Evolutionary conservation across 2,797 vertebrate species (phyloP), one percentile per base, ranked within the genome.

Genomic region (Botia almorhae): DNA sequence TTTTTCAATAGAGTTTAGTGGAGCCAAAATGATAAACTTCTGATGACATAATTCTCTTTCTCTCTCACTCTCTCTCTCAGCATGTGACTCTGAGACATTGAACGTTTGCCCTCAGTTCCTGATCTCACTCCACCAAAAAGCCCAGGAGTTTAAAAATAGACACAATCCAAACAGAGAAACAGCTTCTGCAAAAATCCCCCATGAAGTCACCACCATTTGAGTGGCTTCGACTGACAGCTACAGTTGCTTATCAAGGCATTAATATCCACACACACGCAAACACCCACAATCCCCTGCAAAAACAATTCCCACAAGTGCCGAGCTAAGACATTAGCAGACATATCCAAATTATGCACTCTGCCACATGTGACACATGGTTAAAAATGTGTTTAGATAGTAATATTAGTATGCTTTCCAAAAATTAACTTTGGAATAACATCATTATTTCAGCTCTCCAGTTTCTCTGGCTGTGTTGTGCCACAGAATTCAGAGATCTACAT

Each of bases 121-220:
- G 86, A 81, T 88, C 84, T 33, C 83, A 69, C 85, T 79, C 86
- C 87, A 87, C 87, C 88, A 88, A 83, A 74, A 87, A 78, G 84
- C 85, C 81, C 70, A 50, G 33, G 82, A 86, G 85, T 89, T 87
- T 88, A 89, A 92, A 92, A 93, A 93, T 90, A 91, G 89, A 87
- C 84, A 81, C 33, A 83, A 83, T 33, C 73, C 69, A 82, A 85
- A 83, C 80, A 82, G 43, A 73, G 50, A 79, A 72, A 82, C 69
- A 51, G 29, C 69, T 69, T 72, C 65, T 65, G 29, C 55, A 79
- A 83, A 39, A 86, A 81, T 81, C 73, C 79, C 83, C 83, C 69
- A 83, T 87, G 82, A 85, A 68, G 75, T 85, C 83, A 85, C 60
- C 17, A 36, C 51, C 36, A 73, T 23, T 63, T 67, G 29, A 74